Evolutionary conservation across 2,797 vertebrate species (phyloP).

Genomic region (Sebastes alutus): DNA sequence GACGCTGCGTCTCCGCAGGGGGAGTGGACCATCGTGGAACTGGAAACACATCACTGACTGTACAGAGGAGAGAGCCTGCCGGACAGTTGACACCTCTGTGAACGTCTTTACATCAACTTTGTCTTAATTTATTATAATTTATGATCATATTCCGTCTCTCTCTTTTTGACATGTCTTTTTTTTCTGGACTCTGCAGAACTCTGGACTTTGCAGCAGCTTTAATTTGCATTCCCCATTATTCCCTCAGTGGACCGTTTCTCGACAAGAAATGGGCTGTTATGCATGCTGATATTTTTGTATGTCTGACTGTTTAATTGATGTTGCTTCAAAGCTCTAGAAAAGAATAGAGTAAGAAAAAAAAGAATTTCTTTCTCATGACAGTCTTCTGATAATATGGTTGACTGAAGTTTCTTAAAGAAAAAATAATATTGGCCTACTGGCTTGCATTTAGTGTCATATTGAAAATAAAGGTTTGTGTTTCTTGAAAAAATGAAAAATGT

Average conservation of each 20-base stretch:
- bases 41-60: constrained; percentile 96
- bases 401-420: constrained; percentile 68
- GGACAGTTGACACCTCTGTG: constrained; percentile 30
- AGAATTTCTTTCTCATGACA: constrained; percentile 50
- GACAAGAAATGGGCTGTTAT: constrained; percentile 64
- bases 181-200: constrained; percentile 28
- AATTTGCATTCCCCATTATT: constrained; percentile 41
- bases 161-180: neutral
- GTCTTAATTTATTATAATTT: constrained; percentile 60
- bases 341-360: constrained; percentile 43
- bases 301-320: constrained; percentile 72
- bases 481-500: constrained; percentile 14
- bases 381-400: constrained; percentile 56
- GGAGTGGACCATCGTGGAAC: constrained; percentile 98
- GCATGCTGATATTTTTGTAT: constrained; percentile 83
- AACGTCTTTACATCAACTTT: constrained; percentile 20
- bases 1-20: constrained; percentile 96
- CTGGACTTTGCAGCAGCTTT: constrained; percentile 45
- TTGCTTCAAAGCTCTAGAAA: constrained; percentile 69
- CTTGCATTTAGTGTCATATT: constrained; percentile 77
- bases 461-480: constrained; percentile 79
- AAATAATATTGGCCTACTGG: constrained; percentile 60
- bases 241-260: constrained; percentile 56
- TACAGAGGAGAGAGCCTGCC: constrained; percentile 25
- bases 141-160: constrained; percentile 10